Evolutionary conservation across 2,797 vertebrate genomes (phyloP).

Genomic region (Tolypeutes matacus): DNA sequence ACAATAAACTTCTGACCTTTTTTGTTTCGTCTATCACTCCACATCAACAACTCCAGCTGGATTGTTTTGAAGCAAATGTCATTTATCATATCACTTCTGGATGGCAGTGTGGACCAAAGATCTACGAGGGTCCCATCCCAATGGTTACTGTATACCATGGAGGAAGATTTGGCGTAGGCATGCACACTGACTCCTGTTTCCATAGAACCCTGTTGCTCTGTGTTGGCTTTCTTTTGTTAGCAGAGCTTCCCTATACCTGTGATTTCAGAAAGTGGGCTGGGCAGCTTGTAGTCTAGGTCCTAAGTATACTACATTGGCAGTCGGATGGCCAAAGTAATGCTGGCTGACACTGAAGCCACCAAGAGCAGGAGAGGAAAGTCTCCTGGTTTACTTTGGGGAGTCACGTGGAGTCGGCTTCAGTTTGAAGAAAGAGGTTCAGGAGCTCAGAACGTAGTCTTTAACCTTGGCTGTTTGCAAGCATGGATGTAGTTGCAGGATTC

Average conservation of each 20-base stretch:
- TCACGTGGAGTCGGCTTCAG: not conserved
- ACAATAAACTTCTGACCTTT: not conserved
- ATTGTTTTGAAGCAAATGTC: not conserved
- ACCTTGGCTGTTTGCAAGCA: not conserved
- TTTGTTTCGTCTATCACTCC: not conserved
- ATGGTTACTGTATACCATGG: not conserved
- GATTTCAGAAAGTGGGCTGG: not conserved
- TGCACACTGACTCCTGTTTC: not conserved
- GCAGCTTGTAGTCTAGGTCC: not conserved
- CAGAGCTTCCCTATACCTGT: not conserved
- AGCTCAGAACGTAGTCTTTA: not conserved
- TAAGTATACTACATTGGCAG: not conserved
- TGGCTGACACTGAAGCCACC: not conserved
- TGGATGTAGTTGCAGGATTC: not conserved
- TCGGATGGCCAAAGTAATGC: not conserved
- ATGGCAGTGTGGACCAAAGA: not conserved
- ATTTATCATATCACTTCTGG: not conserved
- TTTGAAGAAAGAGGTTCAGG: not conserved
- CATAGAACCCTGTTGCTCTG: not conserved
- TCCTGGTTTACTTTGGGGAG: not conserved
- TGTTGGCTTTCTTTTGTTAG: constrained; percentile 26
- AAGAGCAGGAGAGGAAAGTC: not conserved
- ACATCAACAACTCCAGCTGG: not conserved
- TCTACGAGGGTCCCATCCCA: not conserved
- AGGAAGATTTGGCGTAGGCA: not conserved